These are phyloP conservation scores for Megastigmus dorsalis DNA, from an alignment of 2,888 invertebrate species.

Conservation along the genomic window DNA sequence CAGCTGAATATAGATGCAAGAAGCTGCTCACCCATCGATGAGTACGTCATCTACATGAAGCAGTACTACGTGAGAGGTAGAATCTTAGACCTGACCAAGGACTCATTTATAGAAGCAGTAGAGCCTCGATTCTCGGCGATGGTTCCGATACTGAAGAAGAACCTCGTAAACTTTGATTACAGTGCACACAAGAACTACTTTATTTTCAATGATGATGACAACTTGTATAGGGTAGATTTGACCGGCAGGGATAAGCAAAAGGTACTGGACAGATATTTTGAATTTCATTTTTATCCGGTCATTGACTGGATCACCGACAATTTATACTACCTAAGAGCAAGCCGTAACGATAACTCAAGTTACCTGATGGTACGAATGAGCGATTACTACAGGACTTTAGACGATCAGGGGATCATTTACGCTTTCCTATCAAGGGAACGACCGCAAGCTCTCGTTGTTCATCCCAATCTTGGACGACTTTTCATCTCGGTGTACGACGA, in stretches of 20 bases:
- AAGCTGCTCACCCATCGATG: background rate
- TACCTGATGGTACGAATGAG: background rate
- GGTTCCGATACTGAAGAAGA: background rate
- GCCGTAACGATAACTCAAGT: background rate
- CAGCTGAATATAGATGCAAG: too few relatives aligned
- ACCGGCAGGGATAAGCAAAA: background rate
- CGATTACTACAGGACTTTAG: background rate
- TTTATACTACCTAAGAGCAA: background rate
- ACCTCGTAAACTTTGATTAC: background rate
- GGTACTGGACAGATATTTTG: background rate
- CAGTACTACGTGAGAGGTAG: background rate
- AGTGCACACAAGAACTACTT: background rate
- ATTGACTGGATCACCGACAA: background rate
- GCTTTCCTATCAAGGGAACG: background rate
- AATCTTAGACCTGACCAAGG: background rate
- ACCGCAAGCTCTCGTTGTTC: background rate
- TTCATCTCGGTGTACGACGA: background rate
- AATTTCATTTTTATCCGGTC: background rate
- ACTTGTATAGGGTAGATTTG: background rate
- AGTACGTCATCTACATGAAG: background rate
- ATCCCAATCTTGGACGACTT: background rate
- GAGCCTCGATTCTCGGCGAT: background rate
- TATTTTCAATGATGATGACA: background rate
- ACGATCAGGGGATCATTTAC: background rate
- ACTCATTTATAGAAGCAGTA: background rate